A percentile compares a stretch with the other conserved stretches of the same genome.
phyloP scores from a whole-genome alignment of 2,113 vertebrate species.

The Daubentonia madagascariensis region DNA sequence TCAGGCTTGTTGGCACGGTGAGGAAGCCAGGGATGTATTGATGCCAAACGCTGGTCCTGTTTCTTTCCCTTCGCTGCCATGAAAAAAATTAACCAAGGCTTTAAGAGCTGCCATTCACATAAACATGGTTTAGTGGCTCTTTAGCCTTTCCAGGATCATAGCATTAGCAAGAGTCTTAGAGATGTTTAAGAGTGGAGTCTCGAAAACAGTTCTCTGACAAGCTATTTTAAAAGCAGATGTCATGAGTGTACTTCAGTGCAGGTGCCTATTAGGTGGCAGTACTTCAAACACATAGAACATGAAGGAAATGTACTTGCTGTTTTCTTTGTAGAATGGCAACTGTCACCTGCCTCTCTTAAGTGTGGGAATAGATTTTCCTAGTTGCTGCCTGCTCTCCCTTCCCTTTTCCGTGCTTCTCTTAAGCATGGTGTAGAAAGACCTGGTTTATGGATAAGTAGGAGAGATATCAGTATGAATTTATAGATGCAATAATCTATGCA shows the following conservation, averaged over 20 bases:
- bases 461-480: not conserved
- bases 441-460: not conserved
- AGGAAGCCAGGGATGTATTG: not conserved
- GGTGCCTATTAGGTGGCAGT: conserved; percentile 62
- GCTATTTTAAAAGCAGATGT: conserved; percentile 60
- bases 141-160: conserved; percentile 53
- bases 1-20: conserved; percentile 23
- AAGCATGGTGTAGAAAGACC: not conserved
- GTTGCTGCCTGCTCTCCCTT: not conserved
- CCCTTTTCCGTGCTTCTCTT: not conserved
- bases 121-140: conserved; percentile 60
- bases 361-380: conserved; percentile 30
- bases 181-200: conserved; percentile 36
- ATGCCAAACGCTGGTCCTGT: conserved; percentile 47
- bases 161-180: conserved; percentile 36
- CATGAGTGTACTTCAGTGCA: conserved; percentile 43
- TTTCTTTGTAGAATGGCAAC: conserved; percentile 41
- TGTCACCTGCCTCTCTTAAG: conserved; percentile 32
- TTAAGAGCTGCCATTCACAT: conserved; percentile 50
- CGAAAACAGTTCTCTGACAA: conserved; percentile 44
- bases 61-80: conserved; percentile 23
- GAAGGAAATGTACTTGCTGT: conserved; percentile 43
- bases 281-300: conserved; percentile 13
- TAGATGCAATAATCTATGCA: not conserved
- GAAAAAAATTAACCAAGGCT: conserved; percentile 56